These are phyloP conservation scores for Alaudala cheleensis DNA, from an alignment of 2,113 vertebrate species.

Conservation along the genomic window DNA sequence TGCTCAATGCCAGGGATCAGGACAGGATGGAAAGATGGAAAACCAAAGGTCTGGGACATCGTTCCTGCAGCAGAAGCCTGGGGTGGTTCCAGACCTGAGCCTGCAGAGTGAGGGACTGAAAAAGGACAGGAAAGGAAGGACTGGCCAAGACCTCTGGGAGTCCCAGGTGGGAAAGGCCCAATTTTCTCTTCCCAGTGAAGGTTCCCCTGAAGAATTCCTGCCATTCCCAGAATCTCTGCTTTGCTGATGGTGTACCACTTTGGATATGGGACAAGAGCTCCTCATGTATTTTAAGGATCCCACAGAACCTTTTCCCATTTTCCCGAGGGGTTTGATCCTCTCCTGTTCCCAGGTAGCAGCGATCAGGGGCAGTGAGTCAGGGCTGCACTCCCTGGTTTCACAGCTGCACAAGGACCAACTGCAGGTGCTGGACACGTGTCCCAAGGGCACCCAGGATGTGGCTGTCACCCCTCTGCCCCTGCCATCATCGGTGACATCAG, in stretches of 20 bases:
- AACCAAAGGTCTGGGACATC: background rate
- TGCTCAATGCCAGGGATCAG: background rate
- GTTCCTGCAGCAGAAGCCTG: background rate
- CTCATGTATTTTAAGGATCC: background rate
- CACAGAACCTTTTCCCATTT: background rate
- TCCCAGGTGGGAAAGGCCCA: background rate
- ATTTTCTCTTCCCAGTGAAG: background rate
- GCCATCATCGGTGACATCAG: rapidly evolving
- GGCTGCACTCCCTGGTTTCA: background rate
- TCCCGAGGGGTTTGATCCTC: background rate
- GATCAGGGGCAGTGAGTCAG: background rate
- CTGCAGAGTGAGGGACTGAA: background rate
- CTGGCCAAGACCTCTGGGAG: background rate
- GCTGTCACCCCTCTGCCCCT: background rate
- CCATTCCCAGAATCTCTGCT: background rate
- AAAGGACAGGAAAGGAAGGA: background rate
- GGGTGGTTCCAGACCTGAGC: background rate
- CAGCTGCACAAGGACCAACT: background rate
- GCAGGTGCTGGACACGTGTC: background rate
- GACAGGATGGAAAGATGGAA: background rate
- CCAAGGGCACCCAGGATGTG: background rate
- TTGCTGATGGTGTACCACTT: background rate
- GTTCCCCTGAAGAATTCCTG: background rate
- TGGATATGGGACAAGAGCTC: background rate
- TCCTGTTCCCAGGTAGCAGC: background rate